A percentile compares a stretch with the other conserved stretches of the same genome.
Evolutionary conservation across 2,113 vertebrate species (phyloP).

Genomic region (Ia io): DNA sequence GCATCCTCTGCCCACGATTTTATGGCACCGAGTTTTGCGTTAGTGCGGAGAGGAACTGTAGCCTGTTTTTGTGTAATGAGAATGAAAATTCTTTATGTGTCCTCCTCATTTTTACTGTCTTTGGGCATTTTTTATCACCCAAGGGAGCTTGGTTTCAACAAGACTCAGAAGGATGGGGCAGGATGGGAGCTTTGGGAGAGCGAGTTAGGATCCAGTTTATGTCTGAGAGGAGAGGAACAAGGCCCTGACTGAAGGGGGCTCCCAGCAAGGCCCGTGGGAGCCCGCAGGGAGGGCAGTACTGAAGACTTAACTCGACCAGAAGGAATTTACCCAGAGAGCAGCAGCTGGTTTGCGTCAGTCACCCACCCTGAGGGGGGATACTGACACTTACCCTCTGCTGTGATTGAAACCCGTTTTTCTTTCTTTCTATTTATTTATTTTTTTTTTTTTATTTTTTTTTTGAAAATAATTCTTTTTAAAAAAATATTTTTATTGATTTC

Average conservation of each 20-base stretch:
- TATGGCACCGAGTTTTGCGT: not conserved
- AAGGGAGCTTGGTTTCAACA: not conserved
- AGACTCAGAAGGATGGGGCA: not conserved
- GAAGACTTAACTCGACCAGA: rapidly evolving
- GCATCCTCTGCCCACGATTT: not conserved
- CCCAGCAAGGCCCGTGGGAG: no score
- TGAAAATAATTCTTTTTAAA: no score
- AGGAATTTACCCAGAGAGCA: not conserved
- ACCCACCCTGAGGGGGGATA: not conserved
- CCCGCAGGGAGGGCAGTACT: not conserved
- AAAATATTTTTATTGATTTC: no score
- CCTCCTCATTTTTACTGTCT: not conserved
- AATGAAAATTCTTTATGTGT: not conserved
- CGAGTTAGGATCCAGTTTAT: not conserved
- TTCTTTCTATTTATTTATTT: no score
- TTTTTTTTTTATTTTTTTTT: no score
- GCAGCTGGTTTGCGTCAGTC: not conserved
- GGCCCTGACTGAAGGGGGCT: no score
- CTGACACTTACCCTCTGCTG: not conserved
- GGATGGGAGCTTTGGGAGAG: not conserved
- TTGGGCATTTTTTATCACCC: not conserved
- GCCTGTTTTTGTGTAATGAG: not conserved
- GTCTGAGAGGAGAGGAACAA: not conserved
- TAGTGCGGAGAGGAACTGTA: not conserved
- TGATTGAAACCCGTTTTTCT: not conserved